Evolutionary conservation across 2,888 invertebrate genomes (phyloP).

Genomic region (Dione juno): DNA sequence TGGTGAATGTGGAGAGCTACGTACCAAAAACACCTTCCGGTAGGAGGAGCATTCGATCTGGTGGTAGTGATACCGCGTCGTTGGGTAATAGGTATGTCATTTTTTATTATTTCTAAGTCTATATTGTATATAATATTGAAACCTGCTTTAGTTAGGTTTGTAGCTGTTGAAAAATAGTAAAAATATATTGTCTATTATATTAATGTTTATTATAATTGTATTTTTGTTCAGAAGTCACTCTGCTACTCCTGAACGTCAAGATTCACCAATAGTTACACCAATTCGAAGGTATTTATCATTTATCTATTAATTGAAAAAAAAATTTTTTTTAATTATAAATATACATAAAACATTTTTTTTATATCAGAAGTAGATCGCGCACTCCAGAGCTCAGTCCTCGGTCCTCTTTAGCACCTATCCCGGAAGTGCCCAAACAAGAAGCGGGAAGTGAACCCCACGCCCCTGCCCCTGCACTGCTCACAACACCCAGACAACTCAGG

Average conservation of each 20-base stretch:
- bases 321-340: neutral
- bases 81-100: constrained; percentile 58
- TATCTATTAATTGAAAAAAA: too few species aligned
- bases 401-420: constrained; percentile 61
- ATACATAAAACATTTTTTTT: neutral
- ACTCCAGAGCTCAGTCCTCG: constrained; percentile 70
- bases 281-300: constrained; percentile 42
- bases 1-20: constrained; percentile 42
- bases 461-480: constrained; percentile 49
- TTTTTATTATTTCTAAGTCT: too few species aligned
- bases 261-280: constrained; percentile 62
- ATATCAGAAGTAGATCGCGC: constrained; percentile 60
- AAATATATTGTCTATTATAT: neutral
- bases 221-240: constrained; percentile 57
- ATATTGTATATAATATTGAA: neutral
- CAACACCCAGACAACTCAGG: constrained; percentile 57
- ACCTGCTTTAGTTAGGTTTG: too few species aligned
- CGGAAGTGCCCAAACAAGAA: constrained; percentile 63
- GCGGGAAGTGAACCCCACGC: constrained; percentile 56
- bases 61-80: constrained; percentile 55
- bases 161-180: too few species aligned
- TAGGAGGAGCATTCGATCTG: constrained; percentile 59
- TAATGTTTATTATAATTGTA: too few species aligned
- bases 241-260: constrained; percentile 63
- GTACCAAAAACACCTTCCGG: constrained; percentile 64